Percentiles rank a stretch among this genome's conserved stretches.
Evolutionary conservation across 2,888 invertebrate genomes (phyloP).

Genomic region (Brachyptera risi): DNA sequence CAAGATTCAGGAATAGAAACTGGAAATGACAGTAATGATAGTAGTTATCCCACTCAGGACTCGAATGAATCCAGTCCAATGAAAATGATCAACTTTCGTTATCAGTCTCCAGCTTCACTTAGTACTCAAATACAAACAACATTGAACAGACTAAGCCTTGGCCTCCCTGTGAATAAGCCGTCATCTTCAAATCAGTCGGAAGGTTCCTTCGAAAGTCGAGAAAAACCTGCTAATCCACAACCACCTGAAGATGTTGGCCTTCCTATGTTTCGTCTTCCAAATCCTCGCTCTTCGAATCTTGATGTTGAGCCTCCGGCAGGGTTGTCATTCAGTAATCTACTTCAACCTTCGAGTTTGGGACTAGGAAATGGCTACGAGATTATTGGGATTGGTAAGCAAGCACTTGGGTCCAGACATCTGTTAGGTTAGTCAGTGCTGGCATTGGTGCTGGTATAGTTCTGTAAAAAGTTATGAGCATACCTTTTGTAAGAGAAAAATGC

Average conservation of each 20-base stretch:
- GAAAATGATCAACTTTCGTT: conserved; percentile 5
- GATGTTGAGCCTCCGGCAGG: conserved; percentile 34
- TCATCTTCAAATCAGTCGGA: conserved; percentile 16
- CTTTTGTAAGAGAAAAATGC: background rate
- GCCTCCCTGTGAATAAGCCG: background rate
- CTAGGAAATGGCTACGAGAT: conserved; percentile 34
- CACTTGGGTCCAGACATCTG: too few relatives aligned
- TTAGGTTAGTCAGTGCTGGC: too few relatives aligned
- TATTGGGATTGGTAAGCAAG: conserved; percentile 25
- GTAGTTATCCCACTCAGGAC: conserved; percentile 30
- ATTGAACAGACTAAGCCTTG: background rate
- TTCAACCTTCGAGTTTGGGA: conserved; percentile 30
- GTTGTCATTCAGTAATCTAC: conserved; percentile 33
- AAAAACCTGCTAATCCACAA: too few relatives aligned
- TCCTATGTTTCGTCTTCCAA: conserved; percentile 14
- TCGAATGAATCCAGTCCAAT: conserved; percentile 5
- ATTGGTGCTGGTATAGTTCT: too few relatives aligned
- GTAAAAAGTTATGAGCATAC: too few relatives aligned
- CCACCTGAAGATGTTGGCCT: background rate
- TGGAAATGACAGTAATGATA: conserved; percentile 67
- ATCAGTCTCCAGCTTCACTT: conserved; percentile 1
- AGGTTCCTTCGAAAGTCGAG: background rate
- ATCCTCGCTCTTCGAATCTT: conserved; percentile 23
- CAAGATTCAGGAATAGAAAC: conserved; percentile 70
- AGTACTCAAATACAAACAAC: background rate